Evolutionary conservation across 1,140 invertebrate genomes (phyloP).

Genomic region (Rhyzopertha dominica): DNA sequence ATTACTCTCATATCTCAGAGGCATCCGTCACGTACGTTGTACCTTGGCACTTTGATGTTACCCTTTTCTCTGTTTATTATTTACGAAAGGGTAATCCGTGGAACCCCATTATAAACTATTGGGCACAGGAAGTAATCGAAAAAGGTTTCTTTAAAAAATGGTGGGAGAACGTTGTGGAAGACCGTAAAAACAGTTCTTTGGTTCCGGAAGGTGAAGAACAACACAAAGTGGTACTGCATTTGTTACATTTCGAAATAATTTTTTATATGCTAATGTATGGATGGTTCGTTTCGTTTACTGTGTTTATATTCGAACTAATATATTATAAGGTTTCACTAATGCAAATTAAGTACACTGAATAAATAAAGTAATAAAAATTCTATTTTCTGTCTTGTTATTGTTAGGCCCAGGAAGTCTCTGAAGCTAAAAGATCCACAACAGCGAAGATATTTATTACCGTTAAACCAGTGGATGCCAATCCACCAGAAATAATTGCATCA

Average conservation of each 20-base stretch:
- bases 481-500: constrained; percentile 69
- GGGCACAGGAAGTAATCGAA: constrained; percentile 9
- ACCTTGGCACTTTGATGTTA: background rate
- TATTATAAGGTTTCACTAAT: too few species aligned
- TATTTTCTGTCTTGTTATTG: background rate
- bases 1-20: constrained; percentile 1
- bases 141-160: constrained; percentile 10
- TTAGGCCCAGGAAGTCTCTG: constrained; percentile 76
- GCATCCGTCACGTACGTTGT: background rate
- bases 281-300: too few species aligned
- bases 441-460: constrained; percentile 77
- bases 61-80: constrained; percentile 4
- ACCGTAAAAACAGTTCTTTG: background rate
- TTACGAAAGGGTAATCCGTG: background rate
- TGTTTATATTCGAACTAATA: too few species aligned
- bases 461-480: constrained; percentile 77
- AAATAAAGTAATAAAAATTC: too few species aligned
- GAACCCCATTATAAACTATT: constrained; percentile 2
- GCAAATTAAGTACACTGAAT: too few species aligned
- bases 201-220: constrained; percentile 9
- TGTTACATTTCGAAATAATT: constrained; percentile 14
- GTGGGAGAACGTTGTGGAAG: constrained; percentile 1
- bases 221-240: constrained; percentile 5
- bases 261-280: constrained; percentile 6
- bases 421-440: constrained; percentile 69